Evolutionary conservation across 2,797 vertebrate genomes (phyloP).

Genomic region (Nyctibius grandis): DNA sequence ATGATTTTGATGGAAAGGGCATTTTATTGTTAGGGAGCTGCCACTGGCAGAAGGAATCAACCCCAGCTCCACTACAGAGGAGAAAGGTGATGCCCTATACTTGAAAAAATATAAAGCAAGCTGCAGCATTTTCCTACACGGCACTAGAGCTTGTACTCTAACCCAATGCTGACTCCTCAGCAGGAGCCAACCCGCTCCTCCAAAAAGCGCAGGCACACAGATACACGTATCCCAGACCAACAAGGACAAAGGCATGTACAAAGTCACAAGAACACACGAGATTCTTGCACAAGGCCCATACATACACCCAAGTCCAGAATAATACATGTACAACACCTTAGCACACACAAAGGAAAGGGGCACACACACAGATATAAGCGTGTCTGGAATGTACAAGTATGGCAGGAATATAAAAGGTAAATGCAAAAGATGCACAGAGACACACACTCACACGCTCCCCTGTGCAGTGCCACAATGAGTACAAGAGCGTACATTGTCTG

Average conservation of each 20-base stretch:
- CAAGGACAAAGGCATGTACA: neutral
- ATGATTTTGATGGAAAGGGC: neutral
- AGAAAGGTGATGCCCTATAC: neutral
- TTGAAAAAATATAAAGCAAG: neutral
- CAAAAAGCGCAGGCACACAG: neutral
- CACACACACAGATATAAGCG: neutral
- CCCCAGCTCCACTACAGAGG: neutral
- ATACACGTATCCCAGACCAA: neutral
- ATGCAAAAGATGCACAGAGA: neutral
- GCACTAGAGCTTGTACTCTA: neutral
- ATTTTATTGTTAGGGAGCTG: neutral
- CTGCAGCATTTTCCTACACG: neutral
- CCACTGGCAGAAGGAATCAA: neutral
- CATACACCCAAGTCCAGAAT: neutral
- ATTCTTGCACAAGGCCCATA: neutral
- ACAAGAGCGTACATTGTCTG: rapidly evolving
- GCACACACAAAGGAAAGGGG: neutral
- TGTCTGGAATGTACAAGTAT: neutral
- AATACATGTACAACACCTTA: neutral
- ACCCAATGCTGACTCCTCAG: neutral
- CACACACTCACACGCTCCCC: neutral
- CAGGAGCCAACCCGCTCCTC: neutral
- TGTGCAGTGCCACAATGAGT: neutral
- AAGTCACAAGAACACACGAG: neutral
- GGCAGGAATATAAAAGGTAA: neutral